Evolutionary conservation across 2,113 vertebrate species (phyloP), one percentile per base, ranked within the genome.

Genomic region (Antechinus flavipes): DNA sequence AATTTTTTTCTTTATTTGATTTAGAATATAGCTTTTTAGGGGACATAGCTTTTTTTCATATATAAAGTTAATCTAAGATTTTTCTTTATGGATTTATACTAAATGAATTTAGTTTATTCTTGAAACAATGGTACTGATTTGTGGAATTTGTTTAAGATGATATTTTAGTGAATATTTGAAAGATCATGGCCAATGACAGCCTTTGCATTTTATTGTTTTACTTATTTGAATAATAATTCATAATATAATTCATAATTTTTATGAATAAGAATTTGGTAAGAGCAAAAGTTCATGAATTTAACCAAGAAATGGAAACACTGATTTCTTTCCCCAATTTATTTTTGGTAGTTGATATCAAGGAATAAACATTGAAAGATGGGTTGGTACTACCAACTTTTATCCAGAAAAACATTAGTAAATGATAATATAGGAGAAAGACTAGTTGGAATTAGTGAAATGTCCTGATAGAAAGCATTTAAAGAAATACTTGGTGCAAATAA

Each of bases 381-480:
- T 68, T 14, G 30, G 30, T 68, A 68, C 30, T 68, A 35, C 30
- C 35, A 35, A 68, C 35, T 11, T 68, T 35, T 68, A 35, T 68
- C 61, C 30, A 68, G 61, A 54, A 93, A 49, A 61, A 49, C 6
- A 11, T 0, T 89, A 27, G 61, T 35, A 68, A 68, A 35, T 92
- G 53, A 92, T 93, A 93, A 89, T 76, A 92, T 91, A 54, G 42
- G 46, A 52, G 55, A 26, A 89, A 7, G 0, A 58, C 1, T 90
- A 54, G 46, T 93, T 25, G 95, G 84, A 93, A 54, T 90, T 94
- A 91, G 61, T 96, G 91, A 93, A 25, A 56, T 90, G 30, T 19
- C 52, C 25, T 95, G 49, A 46, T 92, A n/a, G 89, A 89, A 94
- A 91, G 52, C 93, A 42, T 26, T 96, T 96, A 25, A n/a, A 25